phyloP scores from a whole-genome alignment of 2,113 vertebrate genomes.

The Arvicanthis niloticus region DNA sequence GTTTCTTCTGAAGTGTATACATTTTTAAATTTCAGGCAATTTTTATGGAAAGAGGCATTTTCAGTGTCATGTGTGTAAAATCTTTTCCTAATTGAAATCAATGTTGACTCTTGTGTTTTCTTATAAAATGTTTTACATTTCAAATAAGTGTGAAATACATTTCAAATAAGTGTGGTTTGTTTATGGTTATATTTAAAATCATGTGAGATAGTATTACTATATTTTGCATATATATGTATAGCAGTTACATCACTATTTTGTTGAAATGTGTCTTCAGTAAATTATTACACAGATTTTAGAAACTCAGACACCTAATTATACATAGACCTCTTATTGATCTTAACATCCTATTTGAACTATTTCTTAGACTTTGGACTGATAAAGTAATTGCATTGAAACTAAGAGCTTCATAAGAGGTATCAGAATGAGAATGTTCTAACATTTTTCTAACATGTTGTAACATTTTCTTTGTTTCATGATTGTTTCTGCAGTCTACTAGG shows the following conservation, averaged over 20 bases:
- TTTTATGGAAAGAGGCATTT: neutral
- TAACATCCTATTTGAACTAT: neutral
- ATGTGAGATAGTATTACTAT: neutral
- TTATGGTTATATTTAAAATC: neutral
- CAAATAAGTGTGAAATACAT: no score
- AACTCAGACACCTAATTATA: neutral
- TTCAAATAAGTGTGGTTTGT: neutral
- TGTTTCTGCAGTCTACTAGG: neutral
- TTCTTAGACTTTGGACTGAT: neutral
- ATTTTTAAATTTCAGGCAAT: constrained; percentile 37
- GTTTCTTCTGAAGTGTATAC: neutral
- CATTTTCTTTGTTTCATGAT: neutral
- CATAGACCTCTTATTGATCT: neutral
- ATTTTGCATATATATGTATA: neutral
- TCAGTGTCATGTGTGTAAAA: neutral
- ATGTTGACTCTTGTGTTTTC: neutral
- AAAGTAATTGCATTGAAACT: neutral
- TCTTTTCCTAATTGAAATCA: constrained; percentile 9
- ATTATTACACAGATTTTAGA: neutral
- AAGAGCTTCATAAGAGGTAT: neutral
- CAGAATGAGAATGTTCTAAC: neutral
- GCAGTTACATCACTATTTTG: neutral
- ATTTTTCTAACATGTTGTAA: neutral
- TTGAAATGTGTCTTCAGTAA: neutral
- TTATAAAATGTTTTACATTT: neutral